Percentiles rank a stretch among this genome's conserved stretches.
These are phyloP conservation scores for Coendou prehensilis DNA, from an alignment of 2,797 vertebrate species.

Conservation along the genomic window DNA sequence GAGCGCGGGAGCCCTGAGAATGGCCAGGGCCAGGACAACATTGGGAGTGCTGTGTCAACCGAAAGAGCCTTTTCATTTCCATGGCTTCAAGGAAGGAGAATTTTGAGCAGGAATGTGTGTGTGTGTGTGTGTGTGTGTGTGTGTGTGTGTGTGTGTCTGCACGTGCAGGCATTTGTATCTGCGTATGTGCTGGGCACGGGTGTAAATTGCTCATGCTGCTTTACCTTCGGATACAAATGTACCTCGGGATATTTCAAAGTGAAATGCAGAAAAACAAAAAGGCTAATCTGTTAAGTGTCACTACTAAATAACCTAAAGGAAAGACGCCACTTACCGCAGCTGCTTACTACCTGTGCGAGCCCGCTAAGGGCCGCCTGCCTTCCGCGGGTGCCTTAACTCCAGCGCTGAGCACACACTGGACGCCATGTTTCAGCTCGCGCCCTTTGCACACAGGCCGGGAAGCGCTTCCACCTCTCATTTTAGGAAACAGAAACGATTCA, in stretches of 20 bases:
- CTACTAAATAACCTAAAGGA: constrained; percentile 39
- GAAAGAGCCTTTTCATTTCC: background rate
- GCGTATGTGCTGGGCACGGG: fast-evolving
- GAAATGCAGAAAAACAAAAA: constrained; percentile 3
- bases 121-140: no score
- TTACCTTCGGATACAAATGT: constrained; percentile 25
- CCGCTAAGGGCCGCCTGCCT: background rate
- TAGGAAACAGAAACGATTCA: constrained; percentile 60
- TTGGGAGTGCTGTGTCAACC: background rate
- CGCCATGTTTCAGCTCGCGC: background rate
- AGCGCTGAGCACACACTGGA: background rate
- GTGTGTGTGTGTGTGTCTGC: no score
- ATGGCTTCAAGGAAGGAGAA: background rate
- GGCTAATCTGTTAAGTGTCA: background rate
- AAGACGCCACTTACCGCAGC: background rate
- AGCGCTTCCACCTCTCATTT: constrained; percentile 66
- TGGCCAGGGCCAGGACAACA: background rate
- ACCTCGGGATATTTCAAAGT: background rate
- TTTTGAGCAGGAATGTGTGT: background rate
- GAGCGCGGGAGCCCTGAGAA: background rate
- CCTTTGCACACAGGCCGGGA: constrained; percentile 42
- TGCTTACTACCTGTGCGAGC: background rate
- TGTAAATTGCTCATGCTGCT: background rate
- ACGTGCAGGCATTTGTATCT: fast-evolving
- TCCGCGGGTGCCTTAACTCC: background rate